A percentile compares a stretch with the other conserved stretches of the same genome.
Conservation (phyloP, 2,113 vertebrate species). For the Nycticorax nycticorax region DNA sequence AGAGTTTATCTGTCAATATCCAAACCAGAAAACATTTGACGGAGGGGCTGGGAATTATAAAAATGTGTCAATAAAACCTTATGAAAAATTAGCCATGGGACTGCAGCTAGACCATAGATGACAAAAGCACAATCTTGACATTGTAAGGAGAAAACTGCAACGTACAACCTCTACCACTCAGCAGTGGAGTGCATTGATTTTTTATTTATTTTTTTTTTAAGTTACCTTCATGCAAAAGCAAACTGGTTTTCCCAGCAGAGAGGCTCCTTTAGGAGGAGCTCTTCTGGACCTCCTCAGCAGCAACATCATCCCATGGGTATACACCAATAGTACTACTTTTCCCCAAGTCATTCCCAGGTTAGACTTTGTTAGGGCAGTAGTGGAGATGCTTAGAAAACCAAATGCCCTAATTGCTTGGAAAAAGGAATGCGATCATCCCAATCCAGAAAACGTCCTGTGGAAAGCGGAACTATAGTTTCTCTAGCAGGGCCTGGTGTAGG, state of each 20-base stretch:
- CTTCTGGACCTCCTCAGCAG: not conserved
- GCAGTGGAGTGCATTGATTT: not conserved
- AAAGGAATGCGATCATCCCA: not conserved
- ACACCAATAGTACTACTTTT: not conserved
- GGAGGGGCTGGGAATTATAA: not conserved
- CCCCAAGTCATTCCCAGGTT: not conserved
- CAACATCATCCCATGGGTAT: not conserved
- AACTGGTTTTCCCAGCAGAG: not conserved
- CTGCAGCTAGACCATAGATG: not conserved
- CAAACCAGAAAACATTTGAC: not conserved
- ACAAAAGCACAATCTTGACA: not conserved
- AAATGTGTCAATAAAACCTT: not conserved
- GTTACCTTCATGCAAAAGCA: not conserved
- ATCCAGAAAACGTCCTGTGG: not conserved
- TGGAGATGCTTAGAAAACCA: not conserved
- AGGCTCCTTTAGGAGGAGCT: not conserved
- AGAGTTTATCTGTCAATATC: not conserved
- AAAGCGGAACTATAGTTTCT: not conserved
- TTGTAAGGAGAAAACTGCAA: not conserved
- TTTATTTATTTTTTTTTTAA: not conserved
- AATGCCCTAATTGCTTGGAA: not conserved
- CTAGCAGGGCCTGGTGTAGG: not conserved
- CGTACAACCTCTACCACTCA: not conserved
- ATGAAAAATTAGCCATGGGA: not conserved
- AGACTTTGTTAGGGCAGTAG: not conserved